phyloP scores from a whole-genome alignment of 2,113 vertebrate species.

The Dromiciops gliroides region DNA sequence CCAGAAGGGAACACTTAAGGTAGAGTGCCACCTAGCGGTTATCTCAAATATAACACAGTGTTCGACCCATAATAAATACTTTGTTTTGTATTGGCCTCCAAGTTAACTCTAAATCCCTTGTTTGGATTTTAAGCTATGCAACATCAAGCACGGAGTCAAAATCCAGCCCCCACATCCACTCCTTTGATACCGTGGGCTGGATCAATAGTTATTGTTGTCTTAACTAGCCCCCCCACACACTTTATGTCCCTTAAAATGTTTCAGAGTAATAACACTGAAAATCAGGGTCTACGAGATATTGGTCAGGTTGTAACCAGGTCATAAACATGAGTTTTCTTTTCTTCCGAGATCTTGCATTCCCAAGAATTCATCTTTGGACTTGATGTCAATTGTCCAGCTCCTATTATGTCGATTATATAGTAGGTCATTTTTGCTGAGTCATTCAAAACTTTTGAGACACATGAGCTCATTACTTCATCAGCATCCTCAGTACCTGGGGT shows the following conservation, averaged over 20 bases:
- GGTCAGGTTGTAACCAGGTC: neutral
- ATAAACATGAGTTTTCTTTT: neutral
- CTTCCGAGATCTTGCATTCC: neutral
- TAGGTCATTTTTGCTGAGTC: neutral
- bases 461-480: neutral
- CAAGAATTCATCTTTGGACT: neutral
- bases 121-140: neutral
- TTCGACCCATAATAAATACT: neutral
- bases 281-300: neutral
- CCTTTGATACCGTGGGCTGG: neutral
- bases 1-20: neutral
- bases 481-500: neutral
- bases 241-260: neutral
- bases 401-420: neutral
- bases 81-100: neutral
- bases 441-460: neutral
- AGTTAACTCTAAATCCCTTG: neutral
- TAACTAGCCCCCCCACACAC: neutral
- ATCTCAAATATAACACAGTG: neutral
- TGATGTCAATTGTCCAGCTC: neutral
- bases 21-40: neutral
- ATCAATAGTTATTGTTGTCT: neutral
- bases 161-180: neutral
- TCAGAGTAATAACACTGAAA: neutral
- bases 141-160: neutral